These are phyloP conservation scores for Litoditis marina DNA, from an alignment of 2,888 invertebrate genomes.

Conservation along the genomic window DNA sequence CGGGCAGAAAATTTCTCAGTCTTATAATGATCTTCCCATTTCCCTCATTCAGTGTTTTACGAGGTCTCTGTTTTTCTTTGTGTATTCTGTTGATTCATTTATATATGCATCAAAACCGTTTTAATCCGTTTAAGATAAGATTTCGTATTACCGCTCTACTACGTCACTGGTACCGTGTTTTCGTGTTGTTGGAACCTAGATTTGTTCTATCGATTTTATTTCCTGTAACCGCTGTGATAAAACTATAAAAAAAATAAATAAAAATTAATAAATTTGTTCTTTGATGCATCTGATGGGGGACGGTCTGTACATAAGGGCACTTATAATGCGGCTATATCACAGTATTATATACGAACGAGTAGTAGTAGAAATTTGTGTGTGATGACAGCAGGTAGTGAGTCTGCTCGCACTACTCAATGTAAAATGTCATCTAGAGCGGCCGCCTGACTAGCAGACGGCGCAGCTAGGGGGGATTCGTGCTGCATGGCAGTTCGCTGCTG, in stretches of 20 bases:
- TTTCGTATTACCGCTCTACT: slow-evolving; percentile 3
- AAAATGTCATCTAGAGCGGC: slow-evolving; percentile 12
- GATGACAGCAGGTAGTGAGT: no score
- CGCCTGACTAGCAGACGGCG: slow-evolving; percentile 5
- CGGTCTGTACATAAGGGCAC: neutral
- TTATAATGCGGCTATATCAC: no score
- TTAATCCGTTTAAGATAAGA: neutral
- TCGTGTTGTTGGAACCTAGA: slow-evolving; percentile 3
- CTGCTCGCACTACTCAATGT: no score
- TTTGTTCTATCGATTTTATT: slow-evolving; percentile 14
- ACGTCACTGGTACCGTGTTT: slow-evolving; percentile 3
- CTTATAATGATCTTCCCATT: slow-evolving; percentile 16
- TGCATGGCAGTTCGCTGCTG: neutral
- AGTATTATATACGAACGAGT: no score
- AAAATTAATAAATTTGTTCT: slow-evolving; percentile 28
- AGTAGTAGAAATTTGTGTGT: no score
- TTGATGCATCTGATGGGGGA: slow-evolving; percentile 9
- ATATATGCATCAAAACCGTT: slow-evolving; percentile 1
- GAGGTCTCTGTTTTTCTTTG: slow-evolving; percentile 8
- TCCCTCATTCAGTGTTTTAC: slow-evolving; percentile 8
- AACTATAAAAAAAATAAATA: slow-evolving; percentile 24
- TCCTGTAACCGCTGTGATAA: slow-evolving; percentile 12
- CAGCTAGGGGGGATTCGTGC: slow-evolving; percentile 1
- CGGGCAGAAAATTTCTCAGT: slow-evolving; percentile 11
- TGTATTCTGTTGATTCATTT: slow-evolving; percentile 3